Evolutionary conservation across 1,140 invertebrate species (phyloP).

Genomic region (Epicauta chinensis): DNA sequence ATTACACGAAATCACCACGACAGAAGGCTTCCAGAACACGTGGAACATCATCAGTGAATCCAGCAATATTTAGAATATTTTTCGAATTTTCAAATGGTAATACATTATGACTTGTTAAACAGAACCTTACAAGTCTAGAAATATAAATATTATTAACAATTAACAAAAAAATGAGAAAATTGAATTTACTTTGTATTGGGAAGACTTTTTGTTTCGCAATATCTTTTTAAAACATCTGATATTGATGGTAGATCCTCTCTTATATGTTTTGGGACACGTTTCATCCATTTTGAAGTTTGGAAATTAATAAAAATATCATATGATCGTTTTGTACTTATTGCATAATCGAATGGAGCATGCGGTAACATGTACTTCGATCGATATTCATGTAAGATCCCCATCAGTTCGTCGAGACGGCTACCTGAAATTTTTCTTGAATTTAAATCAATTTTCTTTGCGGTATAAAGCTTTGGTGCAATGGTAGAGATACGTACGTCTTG

Average conservation of each 20-base stretch:
- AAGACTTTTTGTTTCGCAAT: conserved; percentile 48
- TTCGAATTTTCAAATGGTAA: not conserved
- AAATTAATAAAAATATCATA: conserved; percentile 56
- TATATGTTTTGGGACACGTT: conserved; percentile 18
- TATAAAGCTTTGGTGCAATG: too few relatives aligned
- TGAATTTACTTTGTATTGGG: conserved; percentile 48
- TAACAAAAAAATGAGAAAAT: not conserved
- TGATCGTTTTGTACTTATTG: conserved; percentile 46
- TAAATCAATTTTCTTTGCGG: too few relatives aligned
- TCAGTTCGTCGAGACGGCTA: not conserved
- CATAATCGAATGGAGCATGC: conserved; percentile 53
- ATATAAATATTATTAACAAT: not conserved
- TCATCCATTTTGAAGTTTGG: conserved; percentile 30
- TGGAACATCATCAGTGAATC: conserved; percentile 12
- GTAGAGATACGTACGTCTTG: too few relatives aligned
- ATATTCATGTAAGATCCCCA: conserved; percentile 35
- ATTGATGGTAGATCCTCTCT: conserved; percentile 39
- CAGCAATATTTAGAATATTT: conserved; percentile 10
- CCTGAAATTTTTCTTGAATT: too few relatives aligned
- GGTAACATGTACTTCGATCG: conserved; percentile 44
- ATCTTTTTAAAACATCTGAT: conserved; percentile 46
- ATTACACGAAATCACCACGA: conserved; percentile 28
- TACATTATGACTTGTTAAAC: not conserved
- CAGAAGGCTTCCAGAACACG: conserved; percentile 50
- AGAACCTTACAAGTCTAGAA: conserved; percentile 14